These are phyloP conservation scores for Condylura cristata DNA, from an alignment of 2,113 vertebrate genomes.

Conservation along the genomic window DNA sequence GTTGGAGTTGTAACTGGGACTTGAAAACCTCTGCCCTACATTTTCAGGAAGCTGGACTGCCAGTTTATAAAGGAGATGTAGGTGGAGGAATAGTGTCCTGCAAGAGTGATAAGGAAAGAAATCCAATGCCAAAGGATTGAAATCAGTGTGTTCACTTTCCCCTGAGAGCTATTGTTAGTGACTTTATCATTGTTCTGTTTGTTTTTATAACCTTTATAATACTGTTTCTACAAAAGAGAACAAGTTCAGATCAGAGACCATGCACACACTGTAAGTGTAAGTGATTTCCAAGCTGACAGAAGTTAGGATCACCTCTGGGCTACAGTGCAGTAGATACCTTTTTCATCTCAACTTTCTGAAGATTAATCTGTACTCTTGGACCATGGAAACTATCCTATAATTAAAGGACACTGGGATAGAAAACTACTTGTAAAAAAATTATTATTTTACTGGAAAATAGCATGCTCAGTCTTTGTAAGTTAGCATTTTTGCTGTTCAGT, in stretches of 20 bases:
- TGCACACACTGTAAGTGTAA: background rate
- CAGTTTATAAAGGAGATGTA: constrained; percentile 30
- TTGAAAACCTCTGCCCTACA: background rate
- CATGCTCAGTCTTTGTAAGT: constrained; percentile 65
- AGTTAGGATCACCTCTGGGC: constrained; percentile 45
- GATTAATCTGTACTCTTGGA: constrained; percentile 57
- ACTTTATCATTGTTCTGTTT: constrained; percentile 16
- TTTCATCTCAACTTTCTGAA: constrained; percentile 54
- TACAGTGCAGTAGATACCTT: constrained; percentile 62
- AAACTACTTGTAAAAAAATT: constrained; percentile 71
- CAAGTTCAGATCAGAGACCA: constrained; percentile 47
- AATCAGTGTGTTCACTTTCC: constrained; percentile 42
- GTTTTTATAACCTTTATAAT: constrained; percentile 61
- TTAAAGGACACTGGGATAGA: constrained; percentile 62
- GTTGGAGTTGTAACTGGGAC: rapidly evolving
- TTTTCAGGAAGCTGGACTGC: constrained; percentile 16
- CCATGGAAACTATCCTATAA: constrained; percentile 57
- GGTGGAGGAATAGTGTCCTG: constrained; percentile 49
- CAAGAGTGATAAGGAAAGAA: constrained; percentile 45
- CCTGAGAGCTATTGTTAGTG: constrained; percentile 3
- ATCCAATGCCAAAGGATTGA: constrained; percentile 57
- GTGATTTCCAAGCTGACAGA: constrained; percentile 70
- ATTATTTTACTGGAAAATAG: constrained; percentile 76
- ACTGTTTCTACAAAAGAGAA: constrained; percentile 46
- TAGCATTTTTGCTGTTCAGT: constrained; percentile 73